phyloP scores from a whole-genome alignment of 2,113 vertebrate genomes.

The Nannobrachium achirus region DNA sequence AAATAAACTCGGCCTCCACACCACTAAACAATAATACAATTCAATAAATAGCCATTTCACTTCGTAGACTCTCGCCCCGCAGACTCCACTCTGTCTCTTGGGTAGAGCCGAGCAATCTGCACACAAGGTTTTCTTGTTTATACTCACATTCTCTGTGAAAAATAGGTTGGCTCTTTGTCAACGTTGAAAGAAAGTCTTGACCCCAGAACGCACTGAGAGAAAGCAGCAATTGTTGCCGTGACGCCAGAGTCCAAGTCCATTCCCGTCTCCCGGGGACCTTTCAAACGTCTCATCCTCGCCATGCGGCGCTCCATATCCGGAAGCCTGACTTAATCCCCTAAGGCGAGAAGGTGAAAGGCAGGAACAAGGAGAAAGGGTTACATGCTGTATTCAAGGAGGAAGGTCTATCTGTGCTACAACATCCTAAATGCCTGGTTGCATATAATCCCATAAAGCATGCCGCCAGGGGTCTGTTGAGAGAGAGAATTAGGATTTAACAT shows the following conservation, averaged over 20 bases:
- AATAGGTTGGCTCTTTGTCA: conserved; percentile 43
- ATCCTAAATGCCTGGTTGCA: conserved; percentile 70
- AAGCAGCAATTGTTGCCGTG: conserved; percentile 48
- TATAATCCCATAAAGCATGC: conserved; percentile 78
- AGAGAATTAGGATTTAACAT: conserved; percentile 64
- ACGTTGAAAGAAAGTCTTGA: conserved; percentile 22
- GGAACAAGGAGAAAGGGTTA: conserved; percentile 63
- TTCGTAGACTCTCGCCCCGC: conserved; percentile 27
- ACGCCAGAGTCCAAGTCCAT: conserved; percentile 47
- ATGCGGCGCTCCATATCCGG: conserved; percentile 67
- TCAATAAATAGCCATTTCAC: conserved; percentile 59
- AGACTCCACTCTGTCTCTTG: conserved; percentile 49
- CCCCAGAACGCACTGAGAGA: conserved; percentile 30
- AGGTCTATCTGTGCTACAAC: conserved; percentile 56
- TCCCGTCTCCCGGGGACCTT: conserved; percentile 46
- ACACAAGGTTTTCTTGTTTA: conserved; percentile 48
- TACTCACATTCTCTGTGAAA: conserved; percentile 20
- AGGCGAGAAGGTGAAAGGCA: conserved; percentile 71
- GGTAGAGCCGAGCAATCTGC: conserved; percentile 20
- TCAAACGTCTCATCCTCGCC: conserved; percentile 55
- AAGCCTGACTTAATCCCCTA: conserved; percentile 77
- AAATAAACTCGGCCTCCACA: conserved; percentile 45
- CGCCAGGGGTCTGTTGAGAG: conserved; percentile 60
- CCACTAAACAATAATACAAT: conserved; percentile 52
- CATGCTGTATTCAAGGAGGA: conserved; percentile 51